These are phyloP conservation scores for Neopelma chrysocephalum DNA, from an alignment of 2,797 vertebrate species.

Conservation along the genomic window DNA sequence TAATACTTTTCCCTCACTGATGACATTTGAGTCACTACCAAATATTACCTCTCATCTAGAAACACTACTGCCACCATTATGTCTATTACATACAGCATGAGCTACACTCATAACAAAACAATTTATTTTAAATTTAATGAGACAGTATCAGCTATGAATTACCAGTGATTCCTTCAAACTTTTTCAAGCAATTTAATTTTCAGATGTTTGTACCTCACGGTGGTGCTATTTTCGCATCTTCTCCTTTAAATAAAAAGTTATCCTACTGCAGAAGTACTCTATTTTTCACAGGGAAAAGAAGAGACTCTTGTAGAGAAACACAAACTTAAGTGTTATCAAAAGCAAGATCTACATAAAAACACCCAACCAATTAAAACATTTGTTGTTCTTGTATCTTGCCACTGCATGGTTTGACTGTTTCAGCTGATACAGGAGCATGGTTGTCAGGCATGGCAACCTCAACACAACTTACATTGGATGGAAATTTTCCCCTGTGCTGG, in stretches of 20 bases:
- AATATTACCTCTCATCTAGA: neutral
- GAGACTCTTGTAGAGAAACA: neutral
- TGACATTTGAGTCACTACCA: neutral
- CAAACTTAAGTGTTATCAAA: neutral
- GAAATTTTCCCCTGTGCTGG: neutral
- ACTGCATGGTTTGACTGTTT: neutral
- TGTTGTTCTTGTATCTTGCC: neutral
- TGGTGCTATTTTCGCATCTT: neutral
- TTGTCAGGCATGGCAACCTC: neutral
- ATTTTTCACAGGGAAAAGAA: neutral
- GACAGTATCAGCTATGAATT: neutral
- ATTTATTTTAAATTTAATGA: neutral
- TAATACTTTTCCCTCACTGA: neutral
- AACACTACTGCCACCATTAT: neutral
- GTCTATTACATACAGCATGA: neutral
- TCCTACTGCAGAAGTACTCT: neutral
- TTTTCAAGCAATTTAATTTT: neutral
- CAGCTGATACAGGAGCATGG: neutral
- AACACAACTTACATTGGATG: neutral
- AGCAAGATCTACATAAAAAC: neutral
- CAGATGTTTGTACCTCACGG: neutral
- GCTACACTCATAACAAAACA: neutral
- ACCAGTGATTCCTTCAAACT: neutral
- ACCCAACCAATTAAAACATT: neutral
- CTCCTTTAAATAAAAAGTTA: neutral